A percentile compares a stretch with the other conserved stretches of the same genome.
phyloP scores from a whole-genome alignment of 2,113 vertebrate genomes.

The Leucopsar rothschildi region DNA sequence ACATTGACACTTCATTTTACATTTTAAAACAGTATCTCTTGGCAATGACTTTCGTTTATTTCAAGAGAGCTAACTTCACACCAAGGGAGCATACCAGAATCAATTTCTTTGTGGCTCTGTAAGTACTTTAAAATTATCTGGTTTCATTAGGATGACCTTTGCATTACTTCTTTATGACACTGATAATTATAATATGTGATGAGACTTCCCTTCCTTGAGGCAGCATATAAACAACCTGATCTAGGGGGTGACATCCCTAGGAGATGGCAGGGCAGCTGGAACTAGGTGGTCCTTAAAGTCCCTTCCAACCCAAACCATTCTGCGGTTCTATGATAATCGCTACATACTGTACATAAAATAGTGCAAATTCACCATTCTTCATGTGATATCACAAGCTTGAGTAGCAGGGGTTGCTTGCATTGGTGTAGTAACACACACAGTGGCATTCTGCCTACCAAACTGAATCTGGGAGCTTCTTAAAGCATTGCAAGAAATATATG shows the following conservation, averaged over 20 bases:
- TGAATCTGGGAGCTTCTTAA: not conserved
- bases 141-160: not conserved
- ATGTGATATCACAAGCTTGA: not conserved
- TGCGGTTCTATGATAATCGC: not conserved
- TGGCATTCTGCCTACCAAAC: not conserved
- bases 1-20: slow-evolving; percentile 48
- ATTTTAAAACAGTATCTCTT: slow-evolving; percentile 87
- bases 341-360: not conserved
- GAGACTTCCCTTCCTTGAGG: not conserved
- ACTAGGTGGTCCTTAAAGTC: not conserved
- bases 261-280: not conserved
- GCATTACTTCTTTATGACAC: not conserved
- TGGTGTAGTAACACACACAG: not conserved
- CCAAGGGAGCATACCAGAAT: slow-evolving; percentile 84
- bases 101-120: slow-evolving; percentile 97
- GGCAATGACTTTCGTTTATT: slow-evolving; percentile 98
- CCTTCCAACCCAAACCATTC: not conserved
- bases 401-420: not conserved
- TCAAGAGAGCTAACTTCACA: slow-evolving; percentile 91
- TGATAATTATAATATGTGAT: not conserved
- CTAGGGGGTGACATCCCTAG: not conserved
- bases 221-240: not conserved
- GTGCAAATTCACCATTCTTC: not conserved
- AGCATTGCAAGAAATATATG: not conserved
- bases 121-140: slow-evolving; percentile 73